Conservation (phyloP, 2,113 vertebrate genomes). For the Tachycineta bicolor region DNA sequence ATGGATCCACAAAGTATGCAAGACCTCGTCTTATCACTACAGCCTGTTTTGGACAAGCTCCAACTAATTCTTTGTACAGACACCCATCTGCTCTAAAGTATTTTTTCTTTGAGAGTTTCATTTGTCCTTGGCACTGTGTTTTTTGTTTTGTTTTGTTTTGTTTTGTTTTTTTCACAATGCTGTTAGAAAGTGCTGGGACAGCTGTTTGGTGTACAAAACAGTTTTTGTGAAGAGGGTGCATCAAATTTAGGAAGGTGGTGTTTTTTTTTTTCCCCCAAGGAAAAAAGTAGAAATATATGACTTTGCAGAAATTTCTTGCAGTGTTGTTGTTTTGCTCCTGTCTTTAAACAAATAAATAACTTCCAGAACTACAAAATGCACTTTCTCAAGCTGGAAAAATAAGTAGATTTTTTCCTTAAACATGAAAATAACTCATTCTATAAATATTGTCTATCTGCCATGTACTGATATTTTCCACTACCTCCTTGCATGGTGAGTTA, state of each 20-base stretch:
- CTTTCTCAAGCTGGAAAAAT: background rate
- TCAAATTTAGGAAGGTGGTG: background rate
- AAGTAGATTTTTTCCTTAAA: background rate
- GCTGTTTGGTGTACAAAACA: background rate
- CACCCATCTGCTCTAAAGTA: background rate
- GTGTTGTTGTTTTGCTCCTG: background rate
- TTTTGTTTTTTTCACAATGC: background rate
- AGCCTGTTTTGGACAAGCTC: background rate
- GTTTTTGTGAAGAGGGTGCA: background rate
- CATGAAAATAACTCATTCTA: background rate
- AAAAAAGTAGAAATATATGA: background rate
- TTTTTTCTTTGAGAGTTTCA: background rate
- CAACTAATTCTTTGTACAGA: background rate
- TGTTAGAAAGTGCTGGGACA: background rate
- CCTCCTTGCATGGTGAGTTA: background rate
- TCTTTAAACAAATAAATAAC: background rate
- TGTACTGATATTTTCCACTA: background rate
- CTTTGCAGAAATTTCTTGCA: background rate
- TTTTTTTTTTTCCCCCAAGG: fast-evolving
- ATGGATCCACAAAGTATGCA: background rate
- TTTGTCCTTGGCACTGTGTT: background rate
- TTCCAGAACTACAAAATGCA: background rate
- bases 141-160: too few species aligned
- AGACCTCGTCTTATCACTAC: fast-evolving
- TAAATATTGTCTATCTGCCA: background rate